Percentiles rank a stretch among this genome's conserved stretches.
These are phyloP conservation scores for Heterotis niloticus DNA, from an alignment of 2,113 vertebrate genomes.

Conservation along the genomic window DNA sequence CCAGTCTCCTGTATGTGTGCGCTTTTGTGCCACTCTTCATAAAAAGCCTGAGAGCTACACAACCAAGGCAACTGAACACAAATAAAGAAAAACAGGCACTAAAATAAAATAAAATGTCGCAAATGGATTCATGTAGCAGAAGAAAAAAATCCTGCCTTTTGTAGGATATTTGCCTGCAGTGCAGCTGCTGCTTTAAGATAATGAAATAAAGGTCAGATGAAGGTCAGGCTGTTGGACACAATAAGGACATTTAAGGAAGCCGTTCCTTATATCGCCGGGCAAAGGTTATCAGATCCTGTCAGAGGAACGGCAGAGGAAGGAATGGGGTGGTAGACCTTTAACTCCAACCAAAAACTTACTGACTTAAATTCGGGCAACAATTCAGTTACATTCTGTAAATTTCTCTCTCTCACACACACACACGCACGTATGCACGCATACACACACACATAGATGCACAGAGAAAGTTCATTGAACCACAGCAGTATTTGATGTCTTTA, in stretches of 20 bases:
- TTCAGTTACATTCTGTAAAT: constrained; percentile 5
- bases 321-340: background rate
- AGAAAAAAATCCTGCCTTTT: constrained; percentile 25
- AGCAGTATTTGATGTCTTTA: too few relatives aligned
- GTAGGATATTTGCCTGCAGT: constrained; percentile 25
- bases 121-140: constrained; percentile 6
- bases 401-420: background rate
- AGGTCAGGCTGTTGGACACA: constrained; percentile 24
- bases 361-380: background rate
- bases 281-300: constrained; percentile 29
- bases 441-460: constrained; percentile 7
- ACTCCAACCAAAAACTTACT: background rate
- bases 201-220: constrained; percentile 19
- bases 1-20: background rate
- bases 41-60: background rate
- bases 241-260: constrained; percentile 36
- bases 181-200: constrained; percentile 24
- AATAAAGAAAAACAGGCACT: constrained; percentile 11
- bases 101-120: constrained; percentile 20
- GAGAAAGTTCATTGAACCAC: background rate
- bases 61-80: constrained; percentile 13
- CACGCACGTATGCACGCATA: constrained; percentile 1
- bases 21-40: background rate
- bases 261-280: constrained; percentile 25
- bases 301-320: constrained; percentile 22